Conservation (phyloP, 2,888 invertebrate genomes). For the Drosophila mulleri region DNA sequence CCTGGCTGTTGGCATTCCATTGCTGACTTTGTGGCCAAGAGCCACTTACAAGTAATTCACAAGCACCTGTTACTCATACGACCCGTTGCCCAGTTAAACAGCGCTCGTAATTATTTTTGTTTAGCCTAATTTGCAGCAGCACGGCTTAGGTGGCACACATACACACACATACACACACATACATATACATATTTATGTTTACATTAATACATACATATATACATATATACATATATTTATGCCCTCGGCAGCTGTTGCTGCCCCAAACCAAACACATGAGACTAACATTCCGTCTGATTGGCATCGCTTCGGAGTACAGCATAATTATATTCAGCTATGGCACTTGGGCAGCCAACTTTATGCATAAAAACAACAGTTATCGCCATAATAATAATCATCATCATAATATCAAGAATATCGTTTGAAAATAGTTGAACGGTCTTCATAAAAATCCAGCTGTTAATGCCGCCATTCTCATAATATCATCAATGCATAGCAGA, state of each 20-base stretch:
- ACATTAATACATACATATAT: slow-evolving; percentile 32
- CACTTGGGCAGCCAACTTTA: slow-evolving; percentile 58
- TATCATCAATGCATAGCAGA: slow-evolving; percentile 46
- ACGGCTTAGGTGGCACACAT: background rate
- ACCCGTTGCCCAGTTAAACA: slow-evolving; percentile 34
- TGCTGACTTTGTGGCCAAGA: slow-evolving; percentile 58
- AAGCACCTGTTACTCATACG: slow-evolving; percentile 65
- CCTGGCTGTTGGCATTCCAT: slow-evolving; percentile 35
- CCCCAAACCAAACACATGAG: slow-evolving; percentile 11
- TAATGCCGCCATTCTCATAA: slow-evolving; percentile 61
- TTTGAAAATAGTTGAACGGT: slow-evolving; percentile 69
- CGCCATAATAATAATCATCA: slow-evolving; percentile 56
- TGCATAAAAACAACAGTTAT: slow-evolving; percentile 66
- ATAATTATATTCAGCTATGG: slow-evolving; percentile 49
- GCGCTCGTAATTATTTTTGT: slow-evolving; percentile 52
- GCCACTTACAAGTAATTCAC: slow-evolving; percentile 68
- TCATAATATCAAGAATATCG: slow-evolving; percentile 58
- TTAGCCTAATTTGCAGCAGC: slow-evolving; percentile 43
- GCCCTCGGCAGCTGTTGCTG: slow-evolving; percentile 20
- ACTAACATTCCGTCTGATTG: slow-evolving; percentile 29
- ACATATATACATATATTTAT: slow-evolving; percentile 30
- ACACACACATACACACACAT: background rate
- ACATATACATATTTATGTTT: slow-evolving; percentile 28
- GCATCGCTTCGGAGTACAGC: slow-evolving; percentile 17
- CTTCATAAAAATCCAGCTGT: slow-evolving; percentile 71